Evolutionary conservation across 2,797 vertebrate species (phyloP).

Genomic region (Cossypha caffra): DNA sequence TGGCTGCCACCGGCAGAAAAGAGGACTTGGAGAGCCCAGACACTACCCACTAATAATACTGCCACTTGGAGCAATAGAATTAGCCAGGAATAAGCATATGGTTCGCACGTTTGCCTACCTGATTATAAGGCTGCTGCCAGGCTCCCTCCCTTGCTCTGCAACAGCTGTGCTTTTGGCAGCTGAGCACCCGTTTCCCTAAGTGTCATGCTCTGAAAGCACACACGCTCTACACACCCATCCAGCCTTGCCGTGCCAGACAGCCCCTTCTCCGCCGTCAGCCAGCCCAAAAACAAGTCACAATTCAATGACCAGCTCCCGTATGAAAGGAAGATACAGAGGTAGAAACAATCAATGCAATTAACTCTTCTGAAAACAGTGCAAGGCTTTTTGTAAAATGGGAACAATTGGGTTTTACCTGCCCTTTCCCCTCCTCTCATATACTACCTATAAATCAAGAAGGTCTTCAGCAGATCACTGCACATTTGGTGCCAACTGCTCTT

Average conservation of each 20-base stretch:
- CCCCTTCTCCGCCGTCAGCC: conserved; percentile 10
- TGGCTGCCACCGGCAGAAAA: not conserved
- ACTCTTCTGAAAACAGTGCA: not conserved
- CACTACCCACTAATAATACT: not conserved
- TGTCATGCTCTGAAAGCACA: conserved; percentile 39
- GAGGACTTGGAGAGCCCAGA: not conserved
- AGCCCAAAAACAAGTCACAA: conserved; percentile 12
- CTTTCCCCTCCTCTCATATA: not conserved
- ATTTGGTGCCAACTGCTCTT: not conserved
- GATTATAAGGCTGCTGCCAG: not conserved
- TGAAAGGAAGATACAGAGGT: conserved; percentile 16
- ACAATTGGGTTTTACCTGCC: not conserved
- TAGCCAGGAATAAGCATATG: not conserved
- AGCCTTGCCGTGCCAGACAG: conserved; percentile 58
- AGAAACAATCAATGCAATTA: conserved; percentile 5
- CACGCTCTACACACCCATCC: not conserved
- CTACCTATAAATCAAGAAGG: not conserved
- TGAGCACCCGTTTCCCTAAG: conserved; percentile 38
- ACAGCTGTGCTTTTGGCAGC: conserved; percentile 42
- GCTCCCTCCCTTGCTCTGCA: not conserved
- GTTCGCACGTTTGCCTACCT: conserved; percentile 54
- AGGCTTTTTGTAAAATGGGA: not conserved
- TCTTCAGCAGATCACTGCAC: not conserved
- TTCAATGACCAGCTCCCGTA: not conserved
- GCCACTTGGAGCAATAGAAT: not conserved